These are phyloP conservation scores for Netelia melanura DNA, from an alignment of 2,888 invertebrate species.

Conservation along the genomic window DNA sequence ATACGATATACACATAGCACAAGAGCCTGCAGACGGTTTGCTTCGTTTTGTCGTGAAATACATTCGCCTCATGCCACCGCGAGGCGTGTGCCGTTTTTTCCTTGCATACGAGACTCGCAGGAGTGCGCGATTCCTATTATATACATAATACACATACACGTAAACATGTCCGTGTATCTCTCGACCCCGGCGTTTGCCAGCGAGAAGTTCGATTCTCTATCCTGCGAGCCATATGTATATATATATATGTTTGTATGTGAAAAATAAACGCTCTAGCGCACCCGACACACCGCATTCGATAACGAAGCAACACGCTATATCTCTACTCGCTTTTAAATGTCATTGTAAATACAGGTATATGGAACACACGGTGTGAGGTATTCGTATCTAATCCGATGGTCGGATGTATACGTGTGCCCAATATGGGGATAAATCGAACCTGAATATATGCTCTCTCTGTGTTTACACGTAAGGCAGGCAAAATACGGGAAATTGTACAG, in stretches of 20 bases:
- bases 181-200: conserved; percentile 41
- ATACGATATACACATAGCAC: conserved; percentile 57
- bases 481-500: not conserved
- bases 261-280: conserved; percentile 53
- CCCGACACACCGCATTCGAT: conserved; percentile 71
- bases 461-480: not conserved
- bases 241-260: conserved; percentile 25
- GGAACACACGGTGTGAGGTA: conserved; percentile 24
- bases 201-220: conserved; percentile 55
- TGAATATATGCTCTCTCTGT: not conserved
- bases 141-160: not conserved
- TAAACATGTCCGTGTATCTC: conserved; percentile 16
- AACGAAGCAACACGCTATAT: conserved; percentile 75
- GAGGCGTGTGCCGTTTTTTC: conserved; percentile 83
- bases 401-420: conserved; percentile 48
- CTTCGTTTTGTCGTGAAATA: conserved; percentile 68
- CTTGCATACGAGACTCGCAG: conserved; percentile 57
- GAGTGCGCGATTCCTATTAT: conserved; percentile 27
- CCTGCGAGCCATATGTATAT: conserved; percentile 16
- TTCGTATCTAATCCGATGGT: conserved; percentile 58
- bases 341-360: conserved; percentile 72
- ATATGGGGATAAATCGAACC: conserved; percentile 21
- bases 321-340: conserved; percentile 79
- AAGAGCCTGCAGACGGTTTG: conserved; percentile 61
- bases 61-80: conserved; percentile 79